Base-by-base conservation (phyloP, 2,888 invertebrate genomes). In the Loripinus fragilis region DNA sequence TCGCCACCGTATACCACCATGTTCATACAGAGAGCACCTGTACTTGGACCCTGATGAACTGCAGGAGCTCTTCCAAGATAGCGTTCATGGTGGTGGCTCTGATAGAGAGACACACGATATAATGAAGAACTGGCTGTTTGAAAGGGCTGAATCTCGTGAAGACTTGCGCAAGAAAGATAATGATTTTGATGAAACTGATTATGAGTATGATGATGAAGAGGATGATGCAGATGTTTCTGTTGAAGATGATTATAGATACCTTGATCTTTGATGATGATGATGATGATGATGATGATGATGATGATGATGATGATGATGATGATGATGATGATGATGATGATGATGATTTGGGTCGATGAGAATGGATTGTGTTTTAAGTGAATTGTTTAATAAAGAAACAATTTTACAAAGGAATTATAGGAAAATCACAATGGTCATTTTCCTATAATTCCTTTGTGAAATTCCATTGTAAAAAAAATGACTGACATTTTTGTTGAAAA, bases 71-170 rank as follows among this genome's bases (percentile, higher is more conserved):
- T 60, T 60, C 17, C 30, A 60, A 28, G 60, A 60, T 10, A 60
- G 60, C 20, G 45, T 20, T 15, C n/a, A 20, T 12, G 41, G 41
- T 15, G n/a, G 17, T 20, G 17, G 20, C 17, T 38, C 5, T 38
- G 3, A 3, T 3, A 45, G 17, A 45, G 60, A 33, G 5, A 33
- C 33, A 17, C 17, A 20, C 5, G 28, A 60, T 33, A 5, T 33
- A 17, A 5, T 33, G 30, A 60, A 60, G 20, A 60, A 33, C 17
- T 60, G 60, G 60, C 28, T 60, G 33, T 60, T 60, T 60, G 60
- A 30, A 8, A 3, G 60, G 20, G 60, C 60, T 30, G 60, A 60
- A 20, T 20, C 30, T 33, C 60, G 60, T 15, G 33, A 60, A 33
- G 15, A 60, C 15, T 17, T 60, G 33, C 30, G 60, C 30, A 17